Percentiles rank a stretch among this genome's conserved stretches.
Evolutionary conservation across 1,140 invertebrate species (phyloP).

Genomic region (Cherax destructor): DNA sequence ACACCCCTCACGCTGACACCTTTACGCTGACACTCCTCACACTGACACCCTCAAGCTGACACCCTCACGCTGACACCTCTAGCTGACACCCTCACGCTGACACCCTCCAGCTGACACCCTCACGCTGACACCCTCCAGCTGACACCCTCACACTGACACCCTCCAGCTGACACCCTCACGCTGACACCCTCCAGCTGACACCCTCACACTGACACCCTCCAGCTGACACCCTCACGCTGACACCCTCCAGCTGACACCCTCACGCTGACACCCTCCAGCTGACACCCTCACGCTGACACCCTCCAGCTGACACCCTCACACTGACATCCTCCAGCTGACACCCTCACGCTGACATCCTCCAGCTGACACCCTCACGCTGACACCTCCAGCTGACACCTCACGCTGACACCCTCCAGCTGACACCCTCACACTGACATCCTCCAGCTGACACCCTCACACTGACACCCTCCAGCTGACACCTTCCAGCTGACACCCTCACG

Average conservation of each 20-base stretch:
- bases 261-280: too few relatives aligned
- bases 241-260: not conserved
- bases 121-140: not conserved
- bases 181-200: not conserved
- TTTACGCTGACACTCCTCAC: too few relatives aligned
- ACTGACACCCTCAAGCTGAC: constrained; percentile 29
- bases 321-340: too few relatives aligned
- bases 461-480: not conserved
- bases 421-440: constrained; percentile 8
- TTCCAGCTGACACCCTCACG: not conserved
- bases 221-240: not conserved
- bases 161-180: not conserved
- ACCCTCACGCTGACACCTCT: constrained; percentile 13
- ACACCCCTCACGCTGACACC: constrained; percentile 7
- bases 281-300: too few relatives aligned
- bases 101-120: not conserved
- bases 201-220: not conserved
- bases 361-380: constrained; percentile 32
- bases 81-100: not conserved
- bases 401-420: too few relatives aligned
- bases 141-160: not conserved
- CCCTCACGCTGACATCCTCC: constrained; percentile 7
- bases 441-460: not conserved
- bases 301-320: too few relatives aligned
- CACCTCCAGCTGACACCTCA: not conserved